Evolutionary conservation across 1,140 invertebrate genomes (phyloP), one percentile per base, ranked within the genome.

Genomic region (Nebria ingens): DNA sequence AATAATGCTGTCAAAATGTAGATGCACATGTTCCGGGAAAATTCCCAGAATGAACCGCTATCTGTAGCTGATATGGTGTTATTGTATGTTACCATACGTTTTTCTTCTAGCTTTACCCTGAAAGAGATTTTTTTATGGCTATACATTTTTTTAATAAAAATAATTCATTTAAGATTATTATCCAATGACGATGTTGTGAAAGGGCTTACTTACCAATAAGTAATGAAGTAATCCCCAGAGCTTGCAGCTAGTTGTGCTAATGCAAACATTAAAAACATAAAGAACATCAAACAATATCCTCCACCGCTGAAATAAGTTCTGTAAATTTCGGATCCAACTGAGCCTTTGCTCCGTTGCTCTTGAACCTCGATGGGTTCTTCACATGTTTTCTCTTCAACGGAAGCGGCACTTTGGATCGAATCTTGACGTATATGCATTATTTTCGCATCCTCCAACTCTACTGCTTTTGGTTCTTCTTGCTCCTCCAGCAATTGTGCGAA

Each of bases 201-300:
- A n/a, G n/a, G n/a, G 55, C 17, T 49, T 19, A 56, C 71, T 74
- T 61, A 83, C 84, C 84, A 87, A 62, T 76, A 83, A 2, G 80
- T 77, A 0, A 85, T 67, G 67, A 83, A 83, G 64, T 82, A 84
- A 62, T 87, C 84, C 6, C 77, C 76, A n/a, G 77, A 77, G 58
- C 84, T 87, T 22, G 76, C 80, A 20, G 78, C 63, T 15, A 80
- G 64, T 68, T 88, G 86, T 12, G 82, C 76, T 0, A 78, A 58
- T 2, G 79, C 53, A 45, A 79, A 80, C 1, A 84, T 63, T 2
- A 76, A 11, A 1, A 75, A 21, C 63, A 84, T 73, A 15, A 75
- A 54, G 1, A 78, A 68, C 1, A 76, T 62, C 15, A 76, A 58
- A 22, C 71, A 70, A 21, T 75, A 70, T 2, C 75, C 79, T 51